Base-by-base conservation (phyloP, 2,797 vertebrate species). In the Fistularia tabacaria region DNA sequence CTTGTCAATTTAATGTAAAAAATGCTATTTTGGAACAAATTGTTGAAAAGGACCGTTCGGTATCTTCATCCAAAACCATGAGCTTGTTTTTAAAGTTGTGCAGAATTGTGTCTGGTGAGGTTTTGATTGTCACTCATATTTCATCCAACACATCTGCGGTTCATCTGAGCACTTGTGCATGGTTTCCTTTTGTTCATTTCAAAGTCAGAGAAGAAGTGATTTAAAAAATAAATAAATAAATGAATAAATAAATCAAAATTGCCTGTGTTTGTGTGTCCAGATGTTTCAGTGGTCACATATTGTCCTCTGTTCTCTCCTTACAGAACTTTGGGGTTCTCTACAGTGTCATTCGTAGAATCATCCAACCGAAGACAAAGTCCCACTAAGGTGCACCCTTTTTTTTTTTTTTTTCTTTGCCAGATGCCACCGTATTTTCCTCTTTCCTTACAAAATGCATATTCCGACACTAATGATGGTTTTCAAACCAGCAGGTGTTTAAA, bases 291-390 rank as follows among this genome's bases (percentile, higher is more conserved):
- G 3, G 51, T 38, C 53, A 15, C 14, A 14, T 10, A 6, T 9
- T 69, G 10, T 51, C 6, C 51, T 46, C 38, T 25, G 2, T 70
- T 1, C 36, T 54, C 61, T 6, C 14, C 64, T 76, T 56, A 11
- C 86, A 99, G 97, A 93, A 99, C 85, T 98, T 99, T 42, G 90
- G 93, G 4, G 42, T 97, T 54, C 91, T 99, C 48, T 99, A 98
- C 85, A 90, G 86, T 59, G 73, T 91, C 3, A 92, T 97, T 12
- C 95, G 96, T 72, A 90, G 92, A 66, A 82, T 98, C 60, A 94
- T 92, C 11, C 88, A 94, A 66, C 87, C 91, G 73, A 98, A 96
- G 83, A 82, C 87, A 43, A 99, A 98, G 88, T 84, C 92, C 40
- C 94, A 95, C 63, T 99, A 87, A 90, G 61, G 41, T 25, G 44